Conservation (phyloP, 2,113 vertebrate species). For the Indicator maculatus region DNA sequence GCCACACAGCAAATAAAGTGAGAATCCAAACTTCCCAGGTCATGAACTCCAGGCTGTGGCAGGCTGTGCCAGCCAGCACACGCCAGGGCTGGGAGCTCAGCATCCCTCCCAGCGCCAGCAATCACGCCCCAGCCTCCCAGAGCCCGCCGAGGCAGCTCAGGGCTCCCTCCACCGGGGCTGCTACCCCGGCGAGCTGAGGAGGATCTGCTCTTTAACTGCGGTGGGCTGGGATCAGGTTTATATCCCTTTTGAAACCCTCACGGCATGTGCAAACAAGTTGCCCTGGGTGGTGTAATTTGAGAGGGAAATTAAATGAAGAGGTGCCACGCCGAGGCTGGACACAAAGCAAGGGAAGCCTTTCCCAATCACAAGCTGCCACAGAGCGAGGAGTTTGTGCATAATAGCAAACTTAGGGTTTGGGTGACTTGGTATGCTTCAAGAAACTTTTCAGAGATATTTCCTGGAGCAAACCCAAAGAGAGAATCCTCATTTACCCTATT, state of each 20-base stretch:
- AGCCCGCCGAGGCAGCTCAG: background rate
- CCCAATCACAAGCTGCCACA: constrained; percentile 59
- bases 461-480: constrained; percentile 68
- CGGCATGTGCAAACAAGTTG: constrained; percentile 45
- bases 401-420: constrained; percentile 72
- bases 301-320: constrained; percentile 63
- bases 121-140: background rate
- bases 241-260: constrained; percentile 8
- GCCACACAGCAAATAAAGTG: background rate
- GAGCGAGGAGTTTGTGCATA: constrained; percentile 57
- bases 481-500: constrained; percentile 70
- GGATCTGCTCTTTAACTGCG: background rate
- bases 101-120: background rate
- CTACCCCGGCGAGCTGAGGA: background rate
- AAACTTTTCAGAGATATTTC: constrained; percentile 78
- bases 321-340: constrained; percentile 31
- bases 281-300: constrained; percentile 57
- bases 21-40: background rate
- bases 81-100: background rate
- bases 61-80: background rate
- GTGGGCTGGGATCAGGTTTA: constrained; percentile 6
- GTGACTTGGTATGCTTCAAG: constrained; percentile 70
- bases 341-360: constrained; percentile 62
- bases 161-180: fast-evolving
- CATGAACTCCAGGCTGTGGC: background rate